Base-by-base conservation (phyloP, 1,140 invertebrate genomes). In the Bombus pascuorum region DNA sequence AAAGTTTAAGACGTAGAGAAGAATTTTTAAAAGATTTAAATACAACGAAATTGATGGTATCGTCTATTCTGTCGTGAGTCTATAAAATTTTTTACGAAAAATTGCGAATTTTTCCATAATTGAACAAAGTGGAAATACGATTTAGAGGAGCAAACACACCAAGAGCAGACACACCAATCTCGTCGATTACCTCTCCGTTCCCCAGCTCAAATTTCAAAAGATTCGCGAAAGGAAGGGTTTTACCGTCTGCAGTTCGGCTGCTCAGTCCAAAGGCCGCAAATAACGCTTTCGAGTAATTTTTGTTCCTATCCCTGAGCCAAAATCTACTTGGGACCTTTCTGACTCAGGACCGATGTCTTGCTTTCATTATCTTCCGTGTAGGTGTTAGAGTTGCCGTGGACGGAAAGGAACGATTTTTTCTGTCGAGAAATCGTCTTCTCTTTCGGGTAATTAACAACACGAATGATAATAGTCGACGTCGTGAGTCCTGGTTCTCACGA, bases 271-370 rank as follows among this genome's bases (percentile, higher is more conserved):
- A 87, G 70, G 42, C 79, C 75, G 59, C 68, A 34, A 86, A 57
- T 81, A 85, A 80, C 57, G 44, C 44, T 89, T 87, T 80, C 34
- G 83, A 84, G 75, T 81, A 62, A 66, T 44, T 85, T 81, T 81
- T 68, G 44, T 76, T 65, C 78, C 81, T 91, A 82, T 93, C 87
- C 91, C 85, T 91, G 89, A 91, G 89, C 71, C 89, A 83, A 92
- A 83, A 91, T 87, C 77, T 89, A 92, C 70, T 87, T 75, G 66
- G 86, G 82, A 87, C 87, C 77, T 86, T 74, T 86, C 82, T 32
- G 81, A 90, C 65, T 79, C 57, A 42, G 75, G 68, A 88, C 57
- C 70, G 59, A 86, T 74, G 44, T 71, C 25, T 44, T 8, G 25
- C 25, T 15, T 37, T 59, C 3, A 13, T 39, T 37, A 28, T 39